A percentile compares a stretch with the other conserved stretches of the same genome.
Conservation (phyloP, 2,113 vertebrate genomes). For the Ictidomys tridecemlineatus region DNA sequence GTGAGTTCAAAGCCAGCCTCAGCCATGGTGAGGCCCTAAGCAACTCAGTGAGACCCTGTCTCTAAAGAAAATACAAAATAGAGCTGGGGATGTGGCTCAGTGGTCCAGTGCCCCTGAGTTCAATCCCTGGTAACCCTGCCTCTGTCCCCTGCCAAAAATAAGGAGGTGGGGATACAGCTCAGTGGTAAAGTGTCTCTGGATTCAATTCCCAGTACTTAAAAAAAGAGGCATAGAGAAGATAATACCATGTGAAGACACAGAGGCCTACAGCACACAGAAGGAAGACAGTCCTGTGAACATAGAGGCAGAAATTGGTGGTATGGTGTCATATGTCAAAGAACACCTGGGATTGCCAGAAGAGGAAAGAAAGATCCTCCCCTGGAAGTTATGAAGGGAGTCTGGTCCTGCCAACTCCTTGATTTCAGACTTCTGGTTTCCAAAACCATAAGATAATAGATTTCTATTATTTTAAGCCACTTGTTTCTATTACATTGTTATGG, state of each 20-base stretch:
- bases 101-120: no score
- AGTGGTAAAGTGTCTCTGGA: no score
- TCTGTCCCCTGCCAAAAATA: no score
- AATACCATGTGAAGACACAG: not conserved
- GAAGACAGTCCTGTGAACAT: not conserved
- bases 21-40: no score
- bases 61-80: no score
- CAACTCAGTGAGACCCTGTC: no score
- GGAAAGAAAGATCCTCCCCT: not conserved
- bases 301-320: not conserved
- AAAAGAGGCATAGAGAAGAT: not conserved
- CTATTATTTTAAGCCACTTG: not conserved
- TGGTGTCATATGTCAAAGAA: conserved; percentile 5
- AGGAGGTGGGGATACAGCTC: no score
- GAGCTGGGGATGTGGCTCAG: no score
- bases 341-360: not conserved
- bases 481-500: not conserved
- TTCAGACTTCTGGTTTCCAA: not conserved
- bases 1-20: no score
- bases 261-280: conserved; percentile 7
- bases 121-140: no score
- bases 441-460: not conserved
- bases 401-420: not conserved
- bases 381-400: not conserved
- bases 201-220: no score